Percentiles rank a stretch among this genome's conserved stretches.
Conservation (phyloP, 2,113 vertebrate species). For the Mugil cephalus region DNA sequence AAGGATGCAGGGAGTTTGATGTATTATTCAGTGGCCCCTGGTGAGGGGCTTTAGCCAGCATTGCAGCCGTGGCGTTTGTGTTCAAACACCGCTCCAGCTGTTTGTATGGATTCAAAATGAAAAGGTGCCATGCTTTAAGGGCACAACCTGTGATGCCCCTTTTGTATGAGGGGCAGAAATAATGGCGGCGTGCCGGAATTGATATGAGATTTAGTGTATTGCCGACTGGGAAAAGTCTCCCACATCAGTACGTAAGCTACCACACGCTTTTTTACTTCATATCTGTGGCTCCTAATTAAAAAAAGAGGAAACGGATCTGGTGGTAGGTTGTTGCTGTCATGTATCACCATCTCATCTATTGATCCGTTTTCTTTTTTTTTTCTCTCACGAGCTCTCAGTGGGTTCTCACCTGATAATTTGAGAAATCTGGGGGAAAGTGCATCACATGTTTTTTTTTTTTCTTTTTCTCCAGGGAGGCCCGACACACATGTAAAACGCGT, state of each 20-base stretch:
- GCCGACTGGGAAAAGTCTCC: conserved; percentile 2
- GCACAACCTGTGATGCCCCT: conserved; percentile 16
- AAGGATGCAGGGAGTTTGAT: conserved; percentile 63
- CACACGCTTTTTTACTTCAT: conserved; percentile 34
- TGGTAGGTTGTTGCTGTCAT: conserved; percentile 53
- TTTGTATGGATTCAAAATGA: conserved; percentile 43
- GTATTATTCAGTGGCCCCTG: conserved; percentile 75
- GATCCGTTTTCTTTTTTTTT: conserved; percentile 48
- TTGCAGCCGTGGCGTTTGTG: conserved; percentile 60
- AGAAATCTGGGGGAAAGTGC: conserved; percentile 26
- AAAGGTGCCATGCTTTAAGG: conserved; percentile 34
- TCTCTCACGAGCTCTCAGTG: conserved; percentile 1
- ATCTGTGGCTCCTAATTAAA: conserved; percentile 59
- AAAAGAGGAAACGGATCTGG: conserved; percentile 37
- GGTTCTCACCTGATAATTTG: conserved; percentile 40
- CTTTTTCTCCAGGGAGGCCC: conserved; percentile 21
- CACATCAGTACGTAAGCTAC: background rate
- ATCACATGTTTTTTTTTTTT: conserved; percentile 12
- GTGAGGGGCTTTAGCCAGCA: conserved; percentile 62
- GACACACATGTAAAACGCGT: background rate
- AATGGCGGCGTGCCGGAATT: background rate
- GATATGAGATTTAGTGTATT: conserved; percentile 11
- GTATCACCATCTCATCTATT: conserved; percentile 58
- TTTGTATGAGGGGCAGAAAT: conserved; percentile 1
- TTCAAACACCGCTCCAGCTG: conserved; percentile 45